Base-by-base conservation (phyloP, 2,113 vertebrate genomes). In the Lepisosteus oculatus region DNA sequence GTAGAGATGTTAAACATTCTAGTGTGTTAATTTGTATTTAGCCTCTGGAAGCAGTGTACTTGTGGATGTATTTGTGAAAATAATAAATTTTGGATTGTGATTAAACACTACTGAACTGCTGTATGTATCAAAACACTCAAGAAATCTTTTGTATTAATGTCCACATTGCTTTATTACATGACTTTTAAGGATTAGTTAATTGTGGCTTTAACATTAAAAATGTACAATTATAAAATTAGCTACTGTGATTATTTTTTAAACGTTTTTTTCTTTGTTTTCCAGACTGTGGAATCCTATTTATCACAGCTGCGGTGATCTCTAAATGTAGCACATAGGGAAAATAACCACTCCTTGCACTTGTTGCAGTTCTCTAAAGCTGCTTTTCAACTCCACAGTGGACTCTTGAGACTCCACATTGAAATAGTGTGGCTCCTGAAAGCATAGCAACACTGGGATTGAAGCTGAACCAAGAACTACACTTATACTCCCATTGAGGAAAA, bases 261-360 rank as follows among this genome's bases (percentile, higher is more conserved):
- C 3, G 8, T 77, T 65, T 15, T 0, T 54, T 66, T 74, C 74
- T 55, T 65, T 69, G 79, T 81, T 71, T 51, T 79, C 61, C 81
- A 97, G 95, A 90, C 86, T 84, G 89, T 96, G 81, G 92, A 94
- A 81, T 90, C 91, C 57, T 95, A 94, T 88, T 92, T 97, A 86
- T 95, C 92, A 82, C 93, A 95, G 78, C 89, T 97, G 61, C 87
- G 88, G 73, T 94, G 90, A 93, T 76, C 55, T 44, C 12, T 41
- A 57, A 29, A 11, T 74, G 78, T 72, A 79, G 68, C 59, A 69
- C 71, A 11, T 55, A 15, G 42, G 13, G 70, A 66, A 56, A 68
- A 43, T 54, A 11, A 77, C 67, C 67, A 75, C 70, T 78, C 43
- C 73, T 64, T 41, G 76, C 42, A 72, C 65, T 69, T 65, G 62